Conservation (phyloP, 2,888 invertebrate species). For the Ditula angustiorana region DNA sequence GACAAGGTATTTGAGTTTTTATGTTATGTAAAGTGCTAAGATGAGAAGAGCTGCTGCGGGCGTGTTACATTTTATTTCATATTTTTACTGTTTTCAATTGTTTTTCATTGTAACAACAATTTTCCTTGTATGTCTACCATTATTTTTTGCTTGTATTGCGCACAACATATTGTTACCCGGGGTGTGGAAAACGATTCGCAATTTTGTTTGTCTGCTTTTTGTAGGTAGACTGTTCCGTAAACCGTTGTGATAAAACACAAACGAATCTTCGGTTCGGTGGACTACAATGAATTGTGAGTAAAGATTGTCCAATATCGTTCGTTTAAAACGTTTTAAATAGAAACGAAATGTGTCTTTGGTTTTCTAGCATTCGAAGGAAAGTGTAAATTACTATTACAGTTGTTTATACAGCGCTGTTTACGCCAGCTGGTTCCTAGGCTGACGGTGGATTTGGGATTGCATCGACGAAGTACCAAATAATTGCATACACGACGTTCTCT, state of each 20-base stretch:
- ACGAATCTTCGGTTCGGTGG: neutral
- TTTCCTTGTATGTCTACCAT: slow-evolving; percentile 5
- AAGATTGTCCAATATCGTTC: neutral
- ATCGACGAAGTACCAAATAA: slow-evolving; percentile 15
- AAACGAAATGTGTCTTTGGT: neutral
- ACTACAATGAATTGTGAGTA: neutral
- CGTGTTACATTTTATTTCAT: neutral
- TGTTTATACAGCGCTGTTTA: slow-evolving; percentile 4
- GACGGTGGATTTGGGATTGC: neutral
- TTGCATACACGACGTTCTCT: slow-evolving; percentile 10
- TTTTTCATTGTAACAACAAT: slow-evolving; percentile 7
- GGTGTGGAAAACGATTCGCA: slow-evolving; percentile 16
- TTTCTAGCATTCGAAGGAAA: neutral
- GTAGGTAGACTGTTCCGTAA: neutral
- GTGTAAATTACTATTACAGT: neutral
- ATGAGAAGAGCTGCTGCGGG: slow-evolving; percentile 2
- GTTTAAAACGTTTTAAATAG: neutral
- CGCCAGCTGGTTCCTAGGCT: neutral
- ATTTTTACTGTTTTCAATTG: slow-evolving; percentile 10
- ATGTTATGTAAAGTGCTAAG: slow-evolving; percentile 16
- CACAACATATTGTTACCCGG: slow-evolving; percentile 3
- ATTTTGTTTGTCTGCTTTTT: slow-evolving; percentile 9
- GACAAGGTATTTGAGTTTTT: slow-evolving; percentile 9
- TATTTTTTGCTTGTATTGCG: slow-evolving; percentile 8
- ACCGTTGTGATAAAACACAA: neutral